Conservation (phyloP, 2,797 vertebrate species). For the Centroberyx gerrardi region DNA sequence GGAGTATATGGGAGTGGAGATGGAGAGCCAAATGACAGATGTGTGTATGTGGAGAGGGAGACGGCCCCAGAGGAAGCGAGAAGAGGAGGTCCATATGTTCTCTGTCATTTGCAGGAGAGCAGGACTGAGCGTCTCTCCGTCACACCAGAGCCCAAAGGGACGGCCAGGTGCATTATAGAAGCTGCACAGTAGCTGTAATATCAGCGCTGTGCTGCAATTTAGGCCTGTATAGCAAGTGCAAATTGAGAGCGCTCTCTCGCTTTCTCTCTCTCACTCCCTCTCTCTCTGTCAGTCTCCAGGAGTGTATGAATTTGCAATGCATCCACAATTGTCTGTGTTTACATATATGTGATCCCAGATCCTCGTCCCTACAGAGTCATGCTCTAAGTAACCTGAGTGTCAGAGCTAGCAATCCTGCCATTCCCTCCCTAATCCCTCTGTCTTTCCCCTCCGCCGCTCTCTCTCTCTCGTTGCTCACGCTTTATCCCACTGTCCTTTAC, state of each 20-base stretch:
- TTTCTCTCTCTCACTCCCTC: conserved; percentile 5
- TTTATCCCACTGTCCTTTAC: conserved; percentile 41
- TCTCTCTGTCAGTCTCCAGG: neutral
- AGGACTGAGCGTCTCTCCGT: neutral
- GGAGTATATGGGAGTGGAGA: neutral
- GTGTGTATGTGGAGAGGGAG: neutral
- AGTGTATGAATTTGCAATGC: neutral
- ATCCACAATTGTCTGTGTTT: neutral
- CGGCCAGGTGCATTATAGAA: neutral
- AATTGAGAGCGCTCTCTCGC: neutral
- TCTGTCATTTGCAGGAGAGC: neutral
- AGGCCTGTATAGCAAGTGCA: neutral
- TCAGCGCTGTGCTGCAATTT: neutral
- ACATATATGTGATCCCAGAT: neutral
- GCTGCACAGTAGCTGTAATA: neutral
- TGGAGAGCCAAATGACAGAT: conserved; percentile 1
- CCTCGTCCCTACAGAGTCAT: neutral
- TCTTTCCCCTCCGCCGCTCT: neutral
- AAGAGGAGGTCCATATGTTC: conserved; percentile 14
- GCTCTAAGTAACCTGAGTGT: conserved; percentile 41
- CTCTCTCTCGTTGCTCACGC: conserved; percentile 21
- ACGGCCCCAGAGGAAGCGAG: conserved; percentile 18
- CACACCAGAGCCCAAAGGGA: neutral
- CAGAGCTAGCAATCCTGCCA: conserved; percentile 11
- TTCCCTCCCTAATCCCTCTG: conserved; percentile 40